Evolutionary conservation across 2,888 invertebrate species (phyloP), one percentile per base, ranked within the genome.

Genomic region (Altica lythri): DNA sequence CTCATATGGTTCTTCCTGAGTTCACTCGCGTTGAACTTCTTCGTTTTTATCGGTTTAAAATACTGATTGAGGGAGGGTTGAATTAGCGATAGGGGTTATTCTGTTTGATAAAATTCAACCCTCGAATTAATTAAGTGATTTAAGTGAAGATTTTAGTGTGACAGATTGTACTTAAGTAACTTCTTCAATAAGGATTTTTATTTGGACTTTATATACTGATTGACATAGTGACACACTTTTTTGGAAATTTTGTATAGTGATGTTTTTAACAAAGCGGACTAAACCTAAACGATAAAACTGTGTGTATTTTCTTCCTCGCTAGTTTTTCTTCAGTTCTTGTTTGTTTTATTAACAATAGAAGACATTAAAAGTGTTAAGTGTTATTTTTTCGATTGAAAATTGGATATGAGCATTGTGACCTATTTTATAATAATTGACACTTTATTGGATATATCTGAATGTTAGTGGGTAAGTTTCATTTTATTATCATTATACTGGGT

Each of bases 171-270:
- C 13, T 34, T 8, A 34, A 16, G 34, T n/a, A n/a, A 34, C 9
- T 34, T 14, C 16, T 5, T 4, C 13, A 12, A 30, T 2, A 12
- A 30, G 12, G 12, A 30, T 30, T 12, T 14, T 34, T 16, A 8
- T n/a, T 14, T 10, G 30, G 17, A 40, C 10, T 27, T 22, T 10
- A 29, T 18, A 2, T 48, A 13, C 17, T 8, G 12, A 38, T 56
- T 72, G 72, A 72, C 72, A 72, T 66, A 66, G 59, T 68, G 69
- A 72, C 72, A 70, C 59, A 71, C 70, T 71, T 72, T 61, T 43
- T 25, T n/a, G n/a, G 10, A 42, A 45, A 32, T 54, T 45, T 49
- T 45, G 43, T 48, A 34, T 55, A 61, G 66, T 67, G 67, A 68
- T 70, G 70, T 61, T 65, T 65, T 68, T 63, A 60, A 66, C 64